Percentiles rank a stretch among this genome's conserved stretches.
Evolutionary conservation across 2,113 vertebrate genomes (phyloP).

Genomic region (Apus apus): DNA sequence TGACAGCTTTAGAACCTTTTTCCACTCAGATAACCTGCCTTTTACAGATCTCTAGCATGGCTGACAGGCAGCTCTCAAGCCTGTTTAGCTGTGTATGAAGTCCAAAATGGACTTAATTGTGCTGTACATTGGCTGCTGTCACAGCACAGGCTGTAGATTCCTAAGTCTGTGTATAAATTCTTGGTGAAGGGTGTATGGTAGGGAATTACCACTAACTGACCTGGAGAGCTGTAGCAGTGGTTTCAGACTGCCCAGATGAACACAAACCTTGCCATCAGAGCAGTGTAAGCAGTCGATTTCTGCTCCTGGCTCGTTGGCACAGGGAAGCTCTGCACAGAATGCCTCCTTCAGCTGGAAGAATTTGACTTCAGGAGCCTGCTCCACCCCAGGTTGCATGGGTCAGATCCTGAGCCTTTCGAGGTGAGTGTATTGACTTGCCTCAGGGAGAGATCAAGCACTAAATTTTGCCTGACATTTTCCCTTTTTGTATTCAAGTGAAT

Average conservation of each 20-base stretch:
- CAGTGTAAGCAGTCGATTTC: background rate
- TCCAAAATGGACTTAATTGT: background rate
- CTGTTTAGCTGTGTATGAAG: background rate
- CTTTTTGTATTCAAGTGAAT: background rate
- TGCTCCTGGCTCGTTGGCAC: background rate
- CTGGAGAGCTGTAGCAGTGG: background rate
- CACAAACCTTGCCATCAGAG: background rate
- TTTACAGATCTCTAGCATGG: fast-evolving
- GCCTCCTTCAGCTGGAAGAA: background rate
- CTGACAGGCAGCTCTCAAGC: background rate
- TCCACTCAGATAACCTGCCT: background rate
- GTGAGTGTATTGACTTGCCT: background rate
- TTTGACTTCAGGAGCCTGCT: background rate
- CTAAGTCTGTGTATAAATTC: fast-evolving
- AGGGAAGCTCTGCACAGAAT: background rate
- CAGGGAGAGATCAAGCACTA: background rate
- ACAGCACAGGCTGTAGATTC: background rate
- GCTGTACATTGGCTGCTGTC: background rate
- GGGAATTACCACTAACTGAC: background rate
- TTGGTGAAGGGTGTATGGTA: background rate
- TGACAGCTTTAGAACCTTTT: background rate
- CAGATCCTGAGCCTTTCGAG: background rate
- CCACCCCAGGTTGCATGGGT: background rate
- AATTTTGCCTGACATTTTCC: background rate
- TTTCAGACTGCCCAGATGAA: background rate